phyloP scores from a whole-genome alignment of 2,797 vertebrate genomes.

The Xenopus petersii region DNA sequence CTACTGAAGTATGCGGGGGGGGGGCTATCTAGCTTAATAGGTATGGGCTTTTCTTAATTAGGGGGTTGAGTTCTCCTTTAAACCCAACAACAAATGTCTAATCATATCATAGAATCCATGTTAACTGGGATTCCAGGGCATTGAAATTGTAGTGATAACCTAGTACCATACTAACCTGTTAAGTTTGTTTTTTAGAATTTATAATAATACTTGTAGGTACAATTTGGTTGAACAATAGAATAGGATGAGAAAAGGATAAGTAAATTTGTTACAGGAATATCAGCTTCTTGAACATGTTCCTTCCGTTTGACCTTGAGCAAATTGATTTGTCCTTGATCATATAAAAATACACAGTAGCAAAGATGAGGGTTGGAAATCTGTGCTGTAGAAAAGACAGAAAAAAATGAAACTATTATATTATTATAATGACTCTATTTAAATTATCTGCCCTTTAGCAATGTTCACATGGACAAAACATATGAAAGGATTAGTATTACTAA shows the following conservation, averaged over 20 bases:
- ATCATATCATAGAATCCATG: neutral
- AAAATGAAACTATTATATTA: neutral
- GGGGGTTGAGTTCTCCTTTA: too few relatives aligned
- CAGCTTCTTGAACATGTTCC: constrained; percentile 22
- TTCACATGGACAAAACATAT: too few relatives aligned
- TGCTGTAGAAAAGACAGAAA: neutral
- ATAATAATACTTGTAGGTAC: neutral
- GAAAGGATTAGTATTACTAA: too few relatives aligned
- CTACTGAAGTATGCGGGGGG: too few relatives aligned
- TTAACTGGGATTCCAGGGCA: neutral
- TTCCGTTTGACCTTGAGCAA: constrained; percentile 38
- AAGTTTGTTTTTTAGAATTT: neutral
- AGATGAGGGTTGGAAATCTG: neutral
- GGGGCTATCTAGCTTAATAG: too few relatives aligned
- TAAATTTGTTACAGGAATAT: neutral
- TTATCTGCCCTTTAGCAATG: too few relatives aligned
- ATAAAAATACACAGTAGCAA: neutral
- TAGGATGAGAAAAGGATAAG: neutral
- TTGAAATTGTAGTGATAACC: constrained; percentile 13
- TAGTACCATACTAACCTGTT: neutral
- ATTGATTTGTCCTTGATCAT: constrained; percentile 6
- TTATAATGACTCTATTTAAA: too few relatives aligned
- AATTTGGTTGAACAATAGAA: constrained; percentile 25
- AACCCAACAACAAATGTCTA: too few relatives aligned
- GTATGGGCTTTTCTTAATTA: too few relatives aligned